Percentiles rank a stretch among this genome's conserved stretches.
Conservation (phyloP, 2,113 vertebrate species). For the Ochotona curzoniae region DNA sequence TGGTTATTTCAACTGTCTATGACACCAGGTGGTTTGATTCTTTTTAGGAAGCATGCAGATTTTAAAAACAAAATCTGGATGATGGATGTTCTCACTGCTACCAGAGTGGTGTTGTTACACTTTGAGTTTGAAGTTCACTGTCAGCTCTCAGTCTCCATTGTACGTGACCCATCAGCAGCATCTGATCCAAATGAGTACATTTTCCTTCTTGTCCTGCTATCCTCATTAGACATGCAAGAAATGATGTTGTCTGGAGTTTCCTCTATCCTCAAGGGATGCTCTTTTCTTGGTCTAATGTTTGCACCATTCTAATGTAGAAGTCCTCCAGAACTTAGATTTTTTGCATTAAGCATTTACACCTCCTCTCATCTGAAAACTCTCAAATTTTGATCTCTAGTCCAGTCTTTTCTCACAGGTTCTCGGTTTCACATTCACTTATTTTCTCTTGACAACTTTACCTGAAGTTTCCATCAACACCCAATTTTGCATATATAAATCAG, state of each 20-base stretch:
- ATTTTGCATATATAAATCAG: background rate
- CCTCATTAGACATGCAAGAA: background rate
- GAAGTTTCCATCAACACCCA: background rate
- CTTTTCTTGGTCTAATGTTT: background rate
- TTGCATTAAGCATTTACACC: background rate
- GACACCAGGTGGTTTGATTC: background rate
- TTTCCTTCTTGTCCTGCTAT: background rate
- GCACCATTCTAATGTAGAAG: background rate
- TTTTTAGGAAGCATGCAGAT: background rate
- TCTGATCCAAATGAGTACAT: background rate
- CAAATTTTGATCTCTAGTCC: background rate
- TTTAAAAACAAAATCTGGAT: background rate
- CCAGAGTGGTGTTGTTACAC: background rate
- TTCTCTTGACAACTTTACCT: background rate
- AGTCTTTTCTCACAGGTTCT: background rate
- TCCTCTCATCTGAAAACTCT: background rate
- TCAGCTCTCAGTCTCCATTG: background rate
- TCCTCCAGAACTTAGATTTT: background rate
- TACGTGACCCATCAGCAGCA: background rate
- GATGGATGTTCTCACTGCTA: background rate
- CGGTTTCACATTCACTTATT: constrained; percentile 6
- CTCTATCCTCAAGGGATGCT: background rate
- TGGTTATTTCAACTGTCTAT: background rate
- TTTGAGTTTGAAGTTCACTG: background rate
- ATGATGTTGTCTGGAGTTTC: background rate